These are phyloP conservation scores for Alsophila aescularia DNA, from an alignment of 2,888 invertebrate genomes.

Conservation along the genomic window DNA sequence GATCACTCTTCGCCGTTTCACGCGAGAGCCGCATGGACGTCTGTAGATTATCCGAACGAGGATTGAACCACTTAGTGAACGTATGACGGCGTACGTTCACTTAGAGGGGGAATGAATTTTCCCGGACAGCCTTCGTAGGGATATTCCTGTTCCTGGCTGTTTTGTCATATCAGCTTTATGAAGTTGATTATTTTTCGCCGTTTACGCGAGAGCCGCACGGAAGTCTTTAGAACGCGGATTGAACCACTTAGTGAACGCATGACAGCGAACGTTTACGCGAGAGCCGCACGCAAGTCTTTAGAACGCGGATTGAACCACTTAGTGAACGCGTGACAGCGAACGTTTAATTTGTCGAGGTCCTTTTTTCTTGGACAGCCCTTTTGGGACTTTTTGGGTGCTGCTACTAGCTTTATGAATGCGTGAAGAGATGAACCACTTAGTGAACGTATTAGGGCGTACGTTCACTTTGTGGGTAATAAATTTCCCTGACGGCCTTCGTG, in stretches of 20 bases:
- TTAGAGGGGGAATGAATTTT: too few relatives aligned
- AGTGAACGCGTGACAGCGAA: not conserved
- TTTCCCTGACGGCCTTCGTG: too few relatives aligned
- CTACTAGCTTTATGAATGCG: too few relatives aligned
- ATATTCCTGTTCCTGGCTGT: too few relatives aligned
- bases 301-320: constrained; percentile 44
- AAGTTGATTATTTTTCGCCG: constrained; percentile 49
- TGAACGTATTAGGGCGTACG: not conserved
- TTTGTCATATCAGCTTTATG: too few relatives aligned
- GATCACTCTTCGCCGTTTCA: constrained; percentile 44
- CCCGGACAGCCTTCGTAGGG: too few relatives aligned
- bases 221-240: constrained; percentile 52
- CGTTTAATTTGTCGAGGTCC: too few relatives aligned
- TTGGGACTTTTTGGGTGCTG: too few relatives aligned
- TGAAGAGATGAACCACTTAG: constrained; percentile 33
- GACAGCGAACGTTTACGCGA: not conserved
- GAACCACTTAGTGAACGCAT: too few relatives aligned
- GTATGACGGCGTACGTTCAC: not conserved
- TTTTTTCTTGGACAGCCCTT: too few relatives aligned
- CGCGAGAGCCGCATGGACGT: constrained; percentile 48
- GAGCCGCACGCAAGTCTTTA: constrained; percentile 51
- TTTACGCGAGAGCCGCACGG: constrained; percentile 45
- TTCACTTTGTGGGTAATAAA: too few relatives aligned
- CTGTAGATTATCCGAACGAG: constrained; percentile 45
- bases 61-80: constrained; percentile 11